phyloP scores from a whole-genome alignment of 2,797 vertebrate species.

The Leptodactylus fallax region DNA sequence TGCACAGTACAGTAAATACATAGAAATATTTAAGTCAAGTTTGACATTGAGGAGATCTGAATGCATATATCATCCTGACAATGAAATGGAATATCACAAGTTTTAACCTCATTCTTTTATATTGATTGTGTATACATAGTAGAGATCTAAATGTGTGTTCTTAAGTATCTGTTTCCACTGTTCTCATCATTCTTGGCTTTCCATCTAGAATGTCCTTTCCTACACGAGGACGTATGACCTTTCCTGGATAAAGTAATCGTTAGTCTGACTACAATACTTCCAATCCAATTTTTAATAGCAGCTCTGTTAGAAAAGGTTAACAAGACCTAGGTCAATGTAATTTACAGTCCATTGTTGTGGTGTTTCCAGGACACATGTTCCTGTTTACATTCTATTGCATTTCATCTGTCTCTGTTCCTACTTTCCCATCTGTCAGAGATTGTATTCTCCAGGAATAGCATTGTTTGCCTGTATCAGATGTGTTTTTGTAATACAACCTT shows the following conservation, averaged over 20 bases:
- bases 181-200: not conserved
- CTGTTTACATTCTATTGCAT: not conserved
- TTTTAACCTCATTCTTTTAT: not conserved
- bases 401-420: not conserved
- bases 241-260: conserved; percentile 6
- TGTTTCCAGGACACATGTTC: conserved; percentile 10
- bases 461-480: not conserved
- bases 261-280: not conserved
- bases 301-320: conserved; percentile 5
- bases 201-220: not conserved
- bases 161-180: not conserved
- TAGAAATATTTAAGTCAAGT: not conserved
- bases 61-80: not conserved
- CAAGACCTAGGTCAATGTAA: not conserved
- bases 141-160: not conserved
- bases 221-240: not conserved
- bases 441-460: not conserved
- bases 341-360: not conserved
- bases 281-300: not conserved
- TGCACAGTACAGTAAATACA: not conserved
- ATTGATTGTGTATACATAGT: not conserved
- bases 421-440: not conserved
- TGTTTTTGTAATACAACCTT: not conserved
- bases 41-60: not conserved
- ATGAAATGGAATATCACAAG: not conserved